Percentiles rank a stretch among this genome's conserved stretches.
Evolutionary conservation across 2,113 vertebrate genomes (phyloP).

Genomic region (Morone saxatilis): DNA sequence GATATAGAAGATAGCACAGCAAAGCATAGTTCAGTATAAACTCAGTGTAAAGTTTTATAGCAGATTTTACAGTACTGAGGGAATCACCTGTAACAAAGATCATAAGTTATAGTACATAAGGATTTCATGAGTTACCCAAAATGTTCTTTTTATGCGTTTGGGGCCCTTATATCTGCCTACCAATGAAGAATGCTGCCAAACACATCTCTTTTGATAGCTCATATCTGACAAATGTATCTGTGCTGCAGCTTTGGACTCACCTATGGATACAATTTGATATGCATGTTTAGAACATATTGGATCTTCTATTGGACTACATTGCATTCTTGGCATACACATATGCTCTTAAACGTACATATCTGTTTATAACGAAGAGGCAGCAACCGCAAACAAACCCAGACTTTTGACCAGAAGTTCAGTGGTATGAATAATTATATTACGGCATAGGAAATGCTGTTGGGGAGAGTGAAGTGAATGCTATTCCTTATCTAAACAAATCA

Average conservation of each 20-base stretch:
- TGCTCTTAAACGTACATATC: conserved; percentile 23
- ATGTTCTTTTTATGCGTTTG: neutral
- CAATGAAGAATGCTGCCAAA: neutral
- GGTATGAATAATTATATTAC: conserved; percentile 39
- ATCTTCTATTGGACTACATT: conserved; percentile 5
- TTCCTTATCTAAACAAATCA: conserved; percentile 30
- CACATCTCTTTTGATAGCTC: neutral
- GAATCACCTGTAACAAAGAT: neutral
- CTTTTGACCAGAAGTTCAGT: conserved; percentile 30
- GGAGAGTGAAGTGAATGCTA: conserved; percentile 19
- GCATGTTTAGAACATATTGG: neutral
- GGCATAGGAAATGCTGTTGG: conserved; percentile 26
- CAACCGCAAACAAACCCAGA: conserved; percentile 29
- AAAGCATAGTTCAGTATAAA: neutral
- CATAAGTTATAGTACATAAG: neutral
- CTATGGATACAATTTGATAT: neutral
- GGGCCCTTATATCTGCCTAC: neutral
- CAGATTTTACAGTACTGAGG: neutral
- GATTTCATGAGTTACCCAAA: conserved; percentile 4
- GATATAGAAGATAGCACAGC: neutral
- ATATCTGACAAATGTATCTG: neutral
- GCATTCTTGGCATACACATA: neutral
- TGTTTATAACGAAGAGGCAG: neutral
- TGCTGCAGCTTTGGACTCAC: neutral
- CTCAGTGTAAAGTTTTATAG: neutral